phyloP scores from a whole-genome alignment of 1,140 invertebrate species.

The Bathynomus jamesi region DNA sequence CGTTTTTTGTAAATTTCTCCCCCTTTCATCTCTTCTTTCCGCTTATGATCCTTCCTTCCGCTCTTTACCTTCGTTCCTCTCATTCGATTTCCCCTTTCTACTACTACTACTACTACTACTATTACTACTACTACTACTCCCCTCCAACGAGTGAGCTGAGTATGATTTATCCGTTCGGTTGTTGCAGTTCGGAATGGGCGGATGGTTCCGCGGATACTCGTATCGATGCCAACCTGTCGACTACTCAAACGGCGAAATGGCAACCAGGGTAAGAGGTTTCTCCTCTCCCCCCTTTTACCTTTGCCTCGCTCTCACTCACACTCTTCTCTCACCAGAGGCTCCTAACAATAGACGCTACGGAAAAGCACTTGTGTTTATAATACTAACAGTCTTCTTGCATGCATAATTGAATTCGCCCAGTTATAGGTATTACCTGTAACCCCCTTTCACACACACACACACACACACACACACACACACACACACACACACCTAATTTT shows the following conservation, averaged over 20 bases:
- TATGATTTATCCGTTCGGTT: neutral
- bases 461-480: too few relatives aligned
- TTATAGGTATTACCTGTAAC: too few relatives aligned
- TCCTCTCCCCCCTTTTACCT: neutral
- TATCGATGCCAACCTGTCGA: slow-evolving; percentile 84
- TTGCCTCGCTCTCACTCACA: neutral
- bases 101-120: neutral
- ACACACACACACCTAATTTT: too few relatives aligned
- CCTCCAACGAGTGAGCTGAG: neutral
- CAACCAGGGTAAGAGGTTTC: slow-evolving; percentile 63
- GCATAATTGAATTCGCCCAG: too few relatives aligned
- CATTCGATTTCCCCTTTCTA: neutral
- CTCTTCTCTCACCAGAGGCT: neutral
- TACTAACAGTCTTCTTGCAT: too few relatives aligned
- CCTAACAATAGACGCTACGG: too few relatives aligned
- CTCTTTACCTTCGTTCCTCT: neutral
- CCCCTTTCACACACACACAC: too few relatives aligned
- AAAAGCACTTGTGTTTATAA: too few relatives aligned
- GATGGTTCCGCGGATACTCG: slow-evolving; percentile 56
- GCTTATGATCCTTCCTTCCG: neutral
- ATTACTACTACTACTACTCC: neutral
- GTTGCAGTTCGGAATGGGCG: slow-evolving; percentile 38
- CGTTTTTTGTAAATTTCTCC: too few relatives aligned
- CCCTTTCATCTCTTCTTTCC: too few relatives aligned
- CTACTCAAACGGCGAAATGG: slow-evolving; percentile 64